Base-by-base conservation (phyloP, 2,888 invertebrate species). In the Latrodectus elegans region DNA sequence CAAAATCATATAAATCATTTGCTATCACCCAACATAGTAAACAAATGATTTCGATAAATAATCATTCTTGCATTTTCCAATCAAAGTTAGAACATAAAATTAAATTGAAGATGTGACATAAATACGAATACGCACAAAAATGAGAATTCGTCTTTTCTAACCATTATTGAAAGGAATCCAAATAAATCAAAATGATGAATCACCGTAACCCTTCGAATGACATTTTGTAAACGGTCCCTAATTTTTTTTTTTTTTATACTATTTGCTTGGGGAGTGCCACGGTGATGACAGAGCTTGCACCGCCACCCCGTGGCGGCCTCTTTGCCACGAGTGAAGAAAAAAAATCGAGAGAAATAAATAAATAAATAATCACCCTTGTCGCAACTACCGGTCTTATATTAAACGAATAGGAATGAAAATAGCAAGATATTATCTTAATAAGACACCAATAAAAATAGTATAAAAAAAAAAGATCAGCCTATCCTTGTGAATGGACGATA, bases 251-350 rank as follows among this genome's bases (percentile, higher is more conserved):
- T 38, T 38, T 38, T 38, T 38, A 38, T 38, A 38, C 73, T 67
- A 65, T 81, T 55, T 74, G 81, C 73, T 22, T n/a, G n/a, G 67
- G 81, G 81, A 73, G 81, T 81, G 81, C 22, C 73, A 11, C 26
- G 15, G 73, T 81, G 81, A 81, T 81, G n/a, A 38, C 71, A 71
- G 51, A 51, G 51, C 55, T 10, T 53, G 26, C 67, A 38, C 67
- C 67, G 81, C 81, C 73, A 81, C 53, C 81, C 71, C 51, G 80
- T 26, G 72, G 65, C 73, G 80, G 73, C 80, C 22, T 81, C 73
- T 81, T 81, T 73, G 73, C 64, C 71, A 49, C 65, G n/a, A 38
- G n/a, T 65, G 65, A 67, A 65, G 65, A 76, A 76, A 75, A 12
- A 75, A 75, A 64, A 75, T 38, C 49, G 6, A 14, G n/a, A 65